phyloP scores from a whole-genome alignment of 2,113 vertebrate genomes.

The Scolopax mira region DNA sequence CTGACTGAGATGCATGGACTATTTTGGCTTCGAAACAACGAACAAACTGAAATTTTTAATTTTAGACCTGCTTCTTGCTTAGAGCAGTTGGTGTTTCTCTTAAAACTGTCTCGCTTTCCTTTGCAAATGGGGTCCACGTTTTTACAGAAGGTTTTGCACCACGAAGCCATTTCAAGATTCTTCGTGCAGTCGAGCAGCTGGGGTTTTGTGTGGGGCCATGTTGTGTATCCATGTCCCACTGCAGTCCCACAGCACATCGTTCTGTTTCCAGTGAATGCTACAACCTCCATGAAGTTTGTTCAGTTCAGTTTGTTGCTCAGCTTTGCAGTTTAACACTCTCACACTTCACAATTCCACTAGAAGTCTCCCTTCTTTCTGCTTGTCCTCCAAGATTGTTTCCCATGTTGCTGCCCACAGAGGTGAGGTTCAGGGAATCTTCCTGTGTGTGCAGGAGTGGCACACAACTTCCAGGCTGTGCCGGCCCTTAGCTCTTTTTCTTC shows the following conservation, averaged over 20 bases:
- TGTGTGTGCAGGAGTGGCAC: not conserved
- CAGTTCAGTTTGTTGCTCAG: not conserved
- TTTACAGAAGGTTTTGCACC: not conserved
- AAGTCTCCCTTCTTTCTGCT: not conserved
- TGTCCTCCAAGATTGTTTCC: not conserved
- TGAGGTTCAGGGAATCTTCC: not conserved
- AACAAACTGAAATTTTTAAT: conserved; percentile 9
- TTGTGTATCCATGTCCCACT: not conserved
- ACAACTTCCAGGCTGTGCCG: not conserved
- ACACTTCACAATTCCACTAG: not conserved
- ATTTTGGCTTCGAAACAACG: not conserved
- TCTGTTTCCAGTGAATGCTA: not conserved
- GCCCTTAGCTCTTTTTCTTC: not conserved
- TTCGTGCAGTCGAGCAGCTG: not conserved
- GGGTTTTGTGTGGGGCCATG: not conserved
- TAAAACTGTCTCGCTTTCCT: not conserved
- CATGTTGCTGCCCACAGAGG: not conserved
- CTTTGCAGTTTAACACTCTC: not conserved
- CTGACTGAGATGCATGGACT: not conserved
- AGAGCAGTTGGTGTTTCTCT: not conserved
- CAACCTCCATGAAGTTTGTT: not conserved
- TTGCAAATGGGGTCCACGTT: not conserved
- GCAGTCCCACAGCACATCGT: not conserved
- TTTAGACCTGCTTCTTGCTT: not conserved
- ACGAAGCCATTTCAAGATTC: not conserved